These are phyloP conservation scores for Hipposideros armiger DNA, from an alignment of 2,113 vertebrate species.

Conservation along the genomic window DNA sequence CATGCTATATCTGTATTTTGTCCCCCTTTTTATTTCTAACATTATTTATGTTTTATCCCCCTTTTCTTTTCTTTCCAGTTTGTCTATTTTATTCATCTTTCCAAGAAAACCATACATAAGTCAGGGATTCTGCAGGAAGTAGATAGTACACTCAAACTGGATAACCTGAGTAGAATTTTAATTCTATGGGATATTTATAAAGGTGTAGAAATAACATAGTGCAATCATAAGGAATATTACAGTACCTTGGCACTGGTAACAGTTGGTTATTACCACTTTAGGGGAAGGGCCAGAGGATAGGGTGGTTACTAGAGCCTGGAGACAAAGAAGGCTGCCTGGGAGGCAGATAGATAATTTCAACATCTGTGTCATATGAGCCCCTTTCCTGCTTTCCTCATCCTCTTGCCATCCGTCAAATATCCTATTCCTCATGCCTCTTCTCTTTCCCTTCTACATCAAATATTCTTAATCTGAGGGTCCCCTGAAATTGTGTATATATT, in stretches of 20 bases:
- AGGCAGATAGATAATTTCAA: not conserved
- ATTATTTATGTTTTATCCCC: not conserved
- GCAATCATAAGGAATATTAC: not conserved
- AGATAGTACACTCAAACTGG: not conserved
- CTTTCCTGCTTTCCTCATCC: not conserved
- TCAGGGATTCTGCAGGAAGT: not conserved
- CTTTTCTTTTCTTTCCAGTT: not conserved
- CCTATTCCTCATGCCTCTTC: not conserved
- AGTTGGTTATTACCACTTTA: not conserved
- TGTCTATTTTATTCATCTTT: constrained; percentile 10
- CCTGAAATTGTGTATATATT: not conserved
- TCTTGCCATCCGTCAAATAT: not conserved
- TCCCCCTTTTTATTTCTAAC: not conserved
- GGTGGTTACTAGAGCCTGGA: not conserved
- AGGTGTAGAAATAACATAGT: not conserved
- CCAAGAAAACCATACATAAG: not conserved
- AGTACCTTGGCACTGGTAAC: not conserved
- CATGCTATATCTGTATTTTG: not conserved
- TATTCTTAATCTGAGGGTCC: not conserved
- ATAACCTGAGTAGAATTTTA: constrained; percentile 5
- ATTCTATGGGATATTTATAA: not conserved
- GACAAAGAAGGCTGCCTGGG: not conserved
- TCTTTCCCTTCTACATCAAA: not conserved
- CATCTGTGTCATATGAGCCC: not conserved
- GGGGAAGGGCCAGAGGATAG: not conserved